A percentile compares a stretch with the other conserved stretches of the same genome.
Evolutionary conservation across 2,797 vertebrate genomes (phyloP).

Genomic region (Aselliscus stoliczkanus): DNA sequence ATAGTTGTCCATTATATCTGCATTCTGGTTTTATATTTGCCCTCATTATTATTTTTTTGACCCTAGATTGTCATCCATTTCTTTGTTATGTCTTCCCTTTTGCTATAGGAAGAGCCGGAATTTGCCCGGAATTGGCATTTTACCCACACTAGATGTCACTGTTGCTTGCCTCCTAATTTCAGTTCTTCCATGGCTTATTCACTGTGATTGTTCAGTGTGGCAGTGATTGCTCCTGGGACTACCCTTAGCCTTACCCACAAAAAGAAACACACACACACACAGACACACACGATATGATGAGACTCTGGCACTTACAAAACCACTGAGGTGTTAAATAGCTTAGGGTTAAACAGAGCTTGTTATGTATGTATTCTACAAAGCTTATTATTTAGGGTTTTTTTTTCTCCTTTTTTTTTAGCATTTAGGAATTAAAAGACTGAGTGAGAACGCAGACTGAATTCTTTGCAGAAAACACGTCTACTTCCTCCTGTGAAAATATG

Average conservation of each 20-base stretch:
- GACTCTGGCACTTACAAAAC: conserved; percentile 55
- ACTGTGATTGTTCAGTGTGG: neutral
- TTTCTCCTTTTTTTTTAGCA: neutral
- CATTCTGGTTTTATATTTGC: neutral
- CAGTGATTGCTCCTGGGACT: neutral
- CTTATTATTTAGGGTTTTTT: conserved; percentile 32
- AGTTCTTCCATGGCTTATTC: neutral
- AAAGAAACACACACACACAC: neutral
- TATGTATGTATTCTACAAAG: conserved; percentile 44
- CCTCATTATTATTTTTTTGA: neutral
- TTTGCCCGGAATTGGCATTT: neutral
- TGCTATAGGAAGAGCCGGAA: neutral
- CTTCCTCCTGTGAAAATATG: conserved; percentile 48
- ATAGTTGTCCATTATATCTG: neutral
- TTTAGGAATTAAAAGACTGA: conserved; percentile 57
- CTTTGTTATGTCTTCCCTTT: neutral
- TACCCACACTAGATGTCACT: conserved; percentile 75
- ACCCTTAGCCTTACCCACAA: conserved; percentile 29
- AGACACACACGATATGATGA: conserved; percentile 45
- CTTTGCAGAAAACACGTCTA: conserved; percentile 49
- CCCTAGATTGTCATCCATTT: neutral
- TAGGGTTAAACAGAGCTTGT: conserved; percentile 63
- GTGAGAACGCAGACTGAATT: conserved; percentile 36
- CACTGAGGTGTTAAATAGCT: conserved; percentile 68
- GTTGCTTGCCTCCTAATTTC: conserved; percentile 66